Conservation (phyloP, 2,113 vertebrate genomes). For the Electrona antarctica region DNA sequence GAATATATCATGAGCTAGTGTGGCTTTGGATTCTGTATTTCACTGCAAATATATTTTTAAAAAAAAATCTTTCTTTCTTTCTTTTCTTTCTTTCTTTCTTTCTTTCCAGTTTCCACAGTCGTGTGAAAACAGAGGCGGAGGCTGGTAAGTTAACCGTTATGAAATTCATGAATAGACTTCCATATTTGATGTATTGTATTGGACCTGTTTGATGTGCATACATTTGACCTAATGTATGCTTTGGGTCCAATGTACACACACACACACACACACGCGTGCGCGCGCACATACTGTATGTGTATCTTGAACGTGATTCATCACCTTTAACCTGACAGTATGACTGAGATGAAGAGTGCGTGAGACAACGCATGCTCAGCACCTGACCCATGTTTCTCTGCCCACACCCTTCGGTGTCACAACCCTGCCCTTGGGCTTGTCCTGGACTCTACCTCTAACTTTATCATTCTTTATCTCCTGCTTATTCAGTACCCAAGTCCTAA, state of each 20-base stretch:
- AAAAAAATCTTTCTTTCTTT: neutral
- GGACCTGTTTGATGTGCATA: neutral
- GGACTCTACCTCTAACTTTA: neutral
- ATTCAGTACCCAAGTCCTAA: too few species aligned
- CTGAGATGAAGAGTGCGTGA: neutral
- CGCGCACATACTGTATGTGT: neutral
- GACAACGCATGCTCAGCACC: neutral
- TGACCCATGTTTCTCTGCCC: too few species aligned
- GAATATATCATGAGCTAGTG: too few species aligned
- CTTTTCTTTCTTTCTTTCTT: neutral
- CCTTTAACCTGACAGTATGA: neutral
- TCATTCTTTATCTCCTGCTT: neutral
- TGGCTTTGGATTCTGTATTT: neutral
- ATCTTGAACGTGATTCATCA: neutral
- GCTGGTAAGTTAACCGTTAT: slow-evolving; percentile 61
- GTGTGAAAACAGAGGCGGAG: slow-evolving; percentile 37
- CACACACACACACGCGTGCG: neutral
- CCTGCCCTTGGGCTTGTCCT: neutral
- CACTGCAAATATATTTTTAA: neutral
- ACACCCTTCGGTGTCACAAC: neutral
- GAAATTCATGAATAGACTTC: neutral
- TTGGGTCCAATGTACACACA: neutral
- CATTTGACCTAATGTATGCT: neutral
- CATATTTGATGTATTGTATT: neutral
- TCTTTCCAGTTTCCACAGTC: slow-evolving; percentile 54